Evolutionary conservation across 2,797 vertebrate species (phyloP).

Genomic region (Antrozous pallidus): DNA sequence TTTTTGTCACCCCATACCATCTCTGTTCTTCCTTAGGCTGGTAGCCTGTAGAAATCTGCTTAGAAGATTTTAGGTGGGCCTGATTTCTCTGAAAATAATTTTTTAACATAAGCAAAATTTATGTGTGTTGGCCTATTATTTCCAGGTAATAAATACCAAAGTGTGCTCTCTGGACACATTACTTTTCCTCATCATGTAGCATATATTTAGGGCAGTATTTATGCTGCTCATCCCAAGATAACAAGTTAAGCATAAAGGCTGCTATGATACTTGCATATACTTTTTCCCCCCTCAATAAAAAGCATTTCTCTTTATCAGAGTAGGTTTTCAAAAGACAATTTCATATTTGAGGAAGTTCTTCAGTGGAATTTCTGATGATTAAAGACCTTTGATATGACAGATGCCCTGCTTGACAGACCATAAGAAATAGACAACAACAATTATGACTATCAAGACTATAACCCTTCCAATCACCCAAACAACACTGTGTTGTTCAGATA

Average conservation of each 20-base stretch:
- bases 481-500: background rate
- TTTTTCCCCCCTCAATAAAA: background rate
- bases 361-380: background rate
- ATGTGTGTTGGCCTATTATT: background rate
- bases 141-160: background rate
- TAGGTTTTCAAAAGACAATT: slow-evolving; percentile 10
- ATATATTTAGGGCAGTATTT: background rate
- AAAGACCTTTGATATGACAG: background rate
- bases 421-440: background rate
- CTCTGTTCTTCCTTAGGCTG: background rate
- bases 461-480: background rate
- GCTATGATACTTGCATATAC: background rate
- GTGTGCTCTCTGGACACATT: background rate
- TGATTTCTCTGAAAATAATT: background rate
- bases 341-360: slow-evolving; percentile 4
- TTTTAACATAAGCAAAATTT: background rate
- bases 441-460: background rate
- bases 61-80: background rate
- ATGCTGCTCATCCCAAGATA: background rate
- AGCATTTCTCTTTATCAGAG: background rate
- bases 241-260: background rate
- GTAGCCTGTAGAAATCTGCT: background rate
- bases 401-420: background rate
- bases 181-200: background rate
- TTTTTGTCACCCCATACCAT: background rate